Percentiles rank a stretch among this genome's conserved stretches.
phyloP scores from a whole-genome alignment of 2,888 invertebrate genomes.

The Folsomia manolachei region DNA sequence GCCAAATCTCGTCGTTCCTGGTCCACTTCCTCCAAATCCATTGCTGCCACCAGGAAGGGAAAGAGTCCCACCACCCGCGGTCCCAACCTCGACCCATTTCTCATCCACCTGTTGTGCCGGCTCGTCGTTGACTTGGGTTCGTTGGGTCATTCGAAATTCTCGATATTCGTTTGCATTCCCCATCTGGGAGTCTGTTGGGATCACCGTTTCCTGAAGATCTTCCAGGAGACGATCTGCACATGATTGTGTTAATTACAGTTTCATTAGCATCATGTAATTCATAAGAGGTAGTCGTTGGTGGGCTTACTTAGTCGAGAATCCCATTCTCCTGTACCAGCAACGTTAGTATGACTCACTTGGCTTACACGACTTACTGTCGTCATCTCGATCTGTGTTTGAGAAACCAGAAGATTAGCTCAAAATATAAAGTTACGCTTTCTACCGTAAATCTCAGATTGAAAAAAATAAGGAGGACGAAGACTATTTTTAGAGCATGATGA shows the following conservation, averaged over 20 bases:
- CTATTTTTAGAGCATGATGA: background rate
- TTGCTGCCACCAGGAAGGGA: conserved; percentile 3
- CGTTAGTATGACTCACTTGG: conserved; percentile 47
- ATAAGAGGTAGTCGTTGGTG: background rate
- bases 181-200: conserved; percentile 38
- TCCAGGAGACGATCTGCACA: conserved; percentile 46
- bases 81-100: conserved; percentile 49
- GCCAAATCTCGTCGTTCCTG: conserved; percentile 24
- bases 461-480: conserved; percentile 5
- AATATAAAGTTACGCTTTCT: background rate
- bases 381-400: conserved; percentile 22
- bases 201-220: conserved; percentile 48
- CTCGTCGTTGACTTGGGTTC: conserved; percentile 40
- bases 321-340: conserved; percentile 48
- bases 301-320: conserved; percentile 47
- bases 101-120: conserved; percentile 43
- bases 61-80: conserved; percentile 30
- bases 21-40: conserved; percentile 12
- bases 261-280: conserved; percentile 1
- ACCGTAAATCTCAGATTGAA: background rate
- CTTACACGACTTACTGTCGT: conserved; percentile 45
- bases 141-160: conserved; percentile 44
- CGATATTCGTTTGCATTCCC: conserved; percentile 44
- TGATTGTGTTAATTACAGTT: background rate
- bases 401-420: background rate